Conservation (phyloP, 2,888 invertebrate species). For the Chrysolina americana region DNA sequence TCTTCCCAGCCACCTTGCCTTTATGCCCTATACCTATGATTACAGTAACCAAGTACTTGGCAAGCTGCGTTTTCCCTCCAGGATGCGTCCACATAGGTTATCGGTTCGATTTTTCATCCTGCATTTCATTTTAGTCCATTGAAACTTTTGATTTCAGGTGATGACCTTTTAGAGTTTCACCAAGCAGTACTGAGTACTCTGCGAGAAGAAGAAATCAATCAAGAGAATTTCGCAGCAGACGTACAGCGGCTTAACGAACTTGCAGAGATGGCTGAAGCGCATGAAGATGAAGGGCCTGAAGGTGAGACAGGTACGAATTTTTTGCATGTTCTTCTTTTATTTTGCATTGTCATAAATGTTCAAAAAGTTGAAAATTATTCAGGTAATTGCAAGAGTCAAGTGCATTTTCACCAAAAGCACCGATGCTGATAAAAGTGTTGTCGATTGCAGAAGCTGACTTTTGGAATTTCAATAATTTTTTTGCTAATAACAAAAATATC, state of each 20-base stretch:
- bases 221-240: slow-evolving; percentile 77
- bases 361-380: slow-evolving; percentile 40
- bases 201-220: slow-evolving; percentile 76
- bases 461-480: background rate
- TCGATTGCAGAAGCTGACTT: background rate
- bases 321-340: slow-evolving; percentile 39
- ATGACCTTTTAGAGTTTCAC: slow-evolving; percentile 95
- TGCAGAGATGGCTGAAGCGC: slow-evolving; percentile 80
- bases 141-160: slow-evolving; percentile 69
- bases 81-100: too few species aligned
- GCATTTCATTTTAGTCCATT: background rate
- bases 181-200: slow-evolving; percentile 80
- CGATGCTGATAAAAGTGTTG: too few species aligned
- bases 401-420: too few species aligned
- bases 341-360: slow-evolving; percentile 42
- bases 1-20: too few species aligned
- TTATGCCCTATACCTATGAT: too few species aligned
- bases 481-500: background rate
- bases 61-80: too few species aligned
- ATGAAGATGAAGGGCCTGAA: slow-evolving; percentile 75
- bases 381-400: background rate
- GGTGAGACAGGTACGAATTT: slow-evolving; percentile 77
- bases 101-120: too few species aligned
- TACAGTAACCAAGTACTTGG: too few species aligned
- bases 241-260: slow-evolving; percentile 81